These are phyloP conservation scores for Prionailurus bengalensis DNA, from an alignment of 2,113 vertebrate species.

Conservation along the genomic window DNA sequence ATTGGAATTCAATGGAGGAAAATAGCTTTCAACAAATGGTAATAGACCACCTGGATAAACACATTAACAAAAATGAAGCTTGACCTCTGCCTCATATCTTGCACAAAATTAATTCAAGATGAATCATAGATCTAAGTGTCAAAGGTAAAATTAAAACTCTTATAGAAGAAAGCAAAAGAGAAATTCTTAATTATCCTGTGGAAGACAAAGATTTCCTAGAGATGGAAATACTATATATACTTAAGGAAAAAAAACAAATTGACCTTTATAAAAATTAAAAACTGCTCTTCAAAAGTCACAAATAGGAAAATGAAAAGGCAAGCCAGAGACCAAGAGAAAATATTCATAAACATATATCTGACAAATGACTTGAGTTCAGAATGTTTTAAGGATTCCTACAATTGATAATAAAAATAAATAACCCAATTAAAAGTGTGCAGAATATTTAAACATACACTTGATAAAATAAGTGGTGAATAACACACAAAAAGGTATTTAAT, in stretches of 20 bases:
- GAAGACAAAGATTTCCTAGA: not conserved
- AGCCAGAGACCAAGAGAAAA: not conserved
- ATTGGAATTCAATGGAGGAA: not conserved
- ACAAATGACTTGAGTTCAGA: not conserved
- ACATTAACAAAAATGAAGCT: not conserved
- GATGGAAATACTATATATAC: not conserved
- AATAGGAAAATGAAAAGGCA: not conserved
- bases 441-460: slow-evolving; percentile 32
- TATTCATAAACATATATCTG: not conserved
- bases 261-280: slow-evolving; percentile 22
- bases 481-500: slow-evolving; percentile 36
- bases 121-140: not conserved
- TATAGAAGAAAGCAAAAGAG: not conserved
- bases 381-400: not conserved
- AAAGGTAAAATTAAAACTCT: not conserved
- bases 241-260: not conserved
- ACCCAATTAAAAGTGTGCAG: not conserved
- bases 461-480: not conserved
- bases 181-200: not conserved
- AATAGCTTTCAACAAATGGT: not conserved
- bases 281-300: not conserved
- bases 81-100: not conserved
- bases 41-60: not conserved
- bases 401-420: slow-evolving; percentile 11
- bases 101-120: not conserved